Conservation (phyloP, 2,797 vertebrate species). For the Tokudaia tokunoshimensis region DNA sequence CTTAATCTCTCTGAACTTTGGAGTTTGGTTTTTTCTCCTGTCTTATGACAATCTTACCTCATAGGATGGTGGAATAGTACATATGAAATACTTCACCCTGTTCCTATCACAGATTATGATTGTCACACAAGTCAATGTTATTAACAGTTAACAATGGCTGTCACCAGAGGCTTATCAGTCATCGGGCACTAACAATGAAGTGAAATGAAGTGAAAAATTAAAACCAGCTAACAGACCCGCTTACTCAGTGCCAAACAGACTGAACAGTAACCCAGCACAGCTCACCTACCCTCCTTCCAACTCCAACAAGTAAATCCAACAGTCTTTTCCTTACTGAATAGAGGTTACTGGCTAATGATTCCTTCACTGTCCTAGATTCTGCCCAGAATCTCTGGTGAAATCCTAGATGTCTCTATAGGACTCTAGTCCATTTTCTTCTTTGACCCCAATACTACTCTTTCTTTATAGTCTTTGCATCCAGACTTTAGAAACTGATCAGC, state of each 20-base stretch:
- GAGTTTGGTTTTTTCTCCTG: not conserved
- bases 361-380: not conserved
- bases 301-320: not conserved
- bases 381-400: not conserved
- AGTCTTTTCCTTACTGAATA: not conserved
- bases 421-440: not conserved
- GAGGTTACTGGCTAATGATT: not conserved
- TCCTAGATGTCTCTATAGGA: not conserved
- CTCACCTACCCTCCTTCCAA: not conserved
- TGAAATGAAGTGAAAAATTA: slow-evolving; percentile 16
- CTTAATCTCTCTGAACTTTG: not conserved
- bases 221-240: not conserved
- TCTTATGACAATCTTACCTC: not conserved
- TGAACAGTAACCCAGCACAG: not conserved
- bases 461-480: not conserved
- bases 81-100: not conserved
- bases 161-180: not conserved
- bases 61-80: not conserved
- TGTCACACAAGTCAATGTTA: not conserved
- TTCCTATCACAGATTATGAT: not conserved
- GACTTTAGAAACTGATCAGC: no score
- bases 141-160: not conserved
- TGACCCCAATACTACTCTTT: not conserved
- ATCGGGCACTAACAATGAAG: not conserved
- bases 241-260: not conserved